These are phyloP conservation scores for Stenolophus ochropezus DNA, from an alignment of 2,888 invertebrate genomes.

Conservation along the genomic window DNA sequence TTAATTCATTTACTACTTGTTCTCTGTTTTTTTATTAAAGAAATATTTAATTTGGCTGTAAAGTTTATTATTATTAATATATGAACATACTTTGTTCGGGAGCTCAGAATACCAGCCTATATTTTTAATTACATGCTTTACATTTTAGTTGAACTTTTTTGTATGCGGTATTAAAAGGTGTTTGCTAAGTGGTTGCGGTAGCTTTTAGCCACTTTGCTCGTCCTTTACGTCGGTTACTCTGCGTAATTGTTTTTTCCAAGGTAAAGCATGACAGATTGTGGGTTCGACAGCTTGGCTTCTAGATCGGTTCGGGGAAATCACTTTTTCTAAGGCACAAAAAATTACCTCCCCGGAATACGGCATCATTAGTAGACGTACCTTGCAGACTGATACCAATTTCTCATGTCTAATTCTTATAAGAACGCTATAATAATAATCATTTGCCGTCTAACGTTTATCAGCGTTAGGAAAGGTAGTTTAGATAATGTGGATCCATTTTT, in stretches of 20 bases:
- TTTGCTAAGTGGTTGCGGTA: background rate
- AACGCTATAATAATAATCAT: background rate
- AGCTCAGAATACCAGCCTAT: too few species aligned
- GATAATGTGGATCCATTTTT: background rate
- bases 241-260: background rate
- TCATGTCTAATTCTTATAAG: background rate
- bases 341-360: background rate
- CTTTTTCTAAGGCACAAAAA: background rate
- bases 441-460: background rate
- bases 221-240: background rate
- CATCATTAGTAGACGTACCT: background rate
- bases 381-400: background rate
- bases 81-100: too few species aligned
- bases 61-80: too few species aligned
- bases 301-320: background rate
- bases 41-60: too few species aligned
- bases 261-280: background rate
- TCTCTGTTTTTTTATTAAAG: too few species aligned
- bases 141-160: background rate
- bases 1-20: too few species aligned
- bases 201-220: background rate
- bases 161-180: background rate
- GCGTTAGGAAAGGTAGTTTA: background rate
- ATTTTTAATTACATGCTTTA: too few species aligned
- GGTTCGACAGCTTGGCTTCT: background rate